phyloP scores from a whole-genome alignment of 2,888 invertebrate genomes.

The Lomographa bimaculata region DNA sequence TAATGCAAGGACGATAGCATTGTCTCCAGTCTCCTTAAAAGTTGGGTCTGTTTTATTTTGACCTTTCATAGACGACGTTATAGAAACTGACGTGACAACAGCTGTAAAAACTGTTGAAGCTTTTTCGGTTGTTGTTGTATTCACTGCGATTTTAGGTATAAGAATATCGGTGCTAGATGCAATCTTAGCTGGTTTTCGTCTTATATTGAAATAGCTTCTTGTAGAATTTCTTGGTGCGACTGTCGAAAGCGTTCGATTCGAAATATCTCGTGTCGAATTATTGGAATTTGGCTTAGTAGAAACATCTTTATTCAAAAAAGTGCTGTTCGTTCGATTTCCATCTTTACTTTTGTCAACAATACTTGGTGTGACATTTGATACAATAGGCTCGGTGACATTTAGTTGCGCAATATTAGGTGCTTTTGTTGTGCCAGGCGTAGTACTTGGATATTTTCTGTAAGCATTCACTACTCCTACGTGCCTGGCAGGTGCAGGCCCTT shows the following conservation, averaged over 20 bases:
- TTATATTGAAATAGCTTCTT: slow-evolving; percentile 63
- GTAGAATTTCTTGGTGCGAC: slow-evolving; percentile 61
- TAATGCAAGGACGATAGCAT: slow-evolving; percentile 37
- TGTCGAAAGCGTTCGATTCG: slow-evolving; percentile 47
- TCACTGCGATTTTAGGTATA: slow-evolving; percentile 41
- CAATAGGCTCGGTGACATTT: slow-evolving; percentile 59
- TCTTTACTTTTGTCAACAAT: slow-evolving; percentile 49
- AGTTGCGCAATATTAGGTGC: slow-evolving; percentile 53
- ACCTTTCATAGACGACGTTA: slow-evolving; percentile 78
- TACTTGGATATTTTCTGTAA: slow-evolving; percentile 68
- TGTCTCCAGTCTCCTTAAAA: slow-evolving; percentile 53
- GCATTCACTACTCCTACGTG: slow-evolving; percentile 74
- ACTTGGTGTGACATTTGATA: slow-evolving; percentile 50
- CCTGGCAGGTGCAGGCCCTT: slow-evolving; percentile 76
- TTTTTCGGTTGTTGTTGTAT: slow-evolving; percentile 70
- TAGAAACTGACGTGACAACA: slow-evolving; percentile 79
- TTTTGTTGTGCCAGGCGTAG: slow-evolving; percentile 56
- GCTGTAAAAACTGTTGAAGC: slow-evolving; percentile 79
- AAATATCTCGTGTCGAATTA: slow-evolving; percentile 42
- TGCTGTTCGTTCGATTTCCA: slow-evolving; percentile 41
- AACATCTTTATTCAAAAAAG: slow-evolving; percentile 37
- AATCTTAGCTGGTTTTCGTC: slow-evolving; percentile 61
- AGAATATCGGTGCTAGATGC: slow-evolving; percentile 56
- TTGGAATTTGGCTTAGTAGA: slow-evolving; percentile 37
- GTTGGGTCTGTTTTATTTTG: slow-evolving; percentile 67